These are phyloP conservation scores for Acanthurus tractus DNA, from an alignment of 2,797 vertebrate species.

Conservation along the genomic window DNA sequence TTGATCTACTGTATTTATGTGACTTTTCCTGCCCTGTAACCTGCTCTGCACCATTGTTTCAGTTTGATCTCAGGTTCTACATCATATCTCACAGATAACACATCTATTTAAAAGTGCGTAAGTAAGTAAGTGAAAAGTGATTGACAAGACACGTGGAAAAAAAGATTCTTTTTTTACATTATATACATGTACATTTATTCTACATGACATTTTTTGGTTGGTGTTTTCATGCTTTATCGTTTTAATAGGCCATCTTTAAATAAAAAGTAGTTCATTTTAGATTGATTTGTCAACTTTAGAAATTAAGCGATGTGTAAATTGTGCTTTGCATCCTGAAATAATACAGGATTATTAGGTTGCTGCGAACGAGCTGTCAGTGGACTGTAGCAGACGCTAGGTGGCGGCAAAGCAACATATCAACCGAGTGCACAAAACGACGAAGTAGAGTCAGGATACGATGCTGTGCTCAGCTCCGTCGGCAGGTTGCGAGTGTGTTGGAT, in stretches of 20 bases:
- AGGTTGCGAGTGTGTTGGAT: background rate
- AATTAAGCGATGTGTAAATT: too few species aligned
- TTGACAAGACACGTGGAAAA: background rate
- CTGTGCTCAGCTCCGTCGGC: background rate
- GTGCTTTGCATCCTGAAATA: background rate
- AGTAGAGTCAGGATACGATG: conserved; percentile 17
- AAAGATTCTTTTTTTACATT: background rate
- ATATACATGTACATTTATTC: background rate
- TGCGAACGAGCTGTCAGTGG: too few species aligned
- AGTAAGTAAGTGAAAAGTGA: background rate
- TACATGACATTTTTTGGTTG: background rate
- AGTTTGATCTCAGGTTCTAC: background rate
- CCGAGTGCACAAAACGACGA: conserved; percentile 14
- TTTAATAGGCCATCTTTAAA: background rate
- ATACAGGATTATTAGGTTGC: background rate
- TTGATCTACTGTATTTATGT: background rate
- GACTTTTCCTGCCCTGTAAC: background rate
- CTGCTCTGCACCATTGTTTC: background rate
- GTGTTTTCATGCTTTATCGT: background rate
- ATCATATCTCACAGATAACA: background rate
- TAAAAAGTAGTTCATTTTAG: background rate
- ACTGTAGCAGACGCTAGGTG: background rate
- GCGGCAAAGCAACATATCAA: background rate
- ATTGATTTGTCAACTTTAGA: too few species aligned
- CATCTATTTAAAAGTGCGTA: background rate